These are phyloP conservation scores for Centropus unirufus DNA, from an alignment of 2,113 vertebrate species.

Conservation along the genomic window DNA sequence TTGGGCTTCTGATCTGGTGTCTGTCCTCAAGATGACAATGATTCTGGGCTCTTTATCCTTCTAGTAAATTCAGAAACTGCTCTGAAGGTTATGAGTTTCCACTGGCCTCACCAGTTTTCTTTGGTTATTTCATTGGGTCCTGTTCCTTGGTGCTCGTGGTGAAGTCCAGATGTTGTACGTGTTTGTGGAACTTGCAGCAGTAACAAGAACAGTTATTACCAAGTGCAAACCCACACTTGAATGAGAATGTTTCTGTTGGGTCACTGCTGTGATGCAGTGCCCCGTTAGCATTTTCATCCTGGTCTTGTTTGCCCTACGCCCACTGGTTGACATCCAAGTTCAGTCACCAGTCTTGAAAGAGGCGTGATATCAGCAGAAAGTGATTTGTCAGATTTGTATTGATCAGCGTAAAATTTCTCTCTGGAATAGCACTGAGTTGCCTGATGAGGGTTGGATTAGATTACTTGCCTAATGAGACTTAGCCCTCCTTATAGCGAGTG, in stretches of 20 bases:
- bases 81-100: neutral
- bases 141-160: neutral
- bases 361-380: neutral
- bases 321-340: neutral
- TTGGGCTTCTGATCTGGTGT: neutral
- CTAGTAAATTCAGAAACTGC: neutral
- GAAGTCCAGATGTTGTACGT: neutral
- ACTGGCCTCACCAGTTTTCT: neutral
- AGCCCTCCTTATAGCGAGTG: too few relatives aligned
- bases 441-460: neutral
- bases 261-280: neutral
- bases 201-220: neutral
- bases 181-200: neutral
- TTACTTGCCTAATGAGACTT: neutral
- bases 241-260: neutral
- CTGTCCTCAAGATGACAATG: neutral
- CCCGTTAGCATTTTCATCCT: fast-evolving
- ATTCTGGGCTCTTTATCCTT: neutral
- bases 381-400: neutral
- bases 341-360: neutral
- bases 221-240: neutral
- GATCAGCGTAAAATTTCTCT: neutral
- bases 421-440: neutral
- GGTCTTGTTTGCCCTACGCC: neutral
- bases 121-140: neutral